A percentile compares a stretch with the other conserved stretches of the same genome.
phyloP scores from a whole-genome alignment of 2,888 invertebrate species.

The Cheilosia soror region DNA sequence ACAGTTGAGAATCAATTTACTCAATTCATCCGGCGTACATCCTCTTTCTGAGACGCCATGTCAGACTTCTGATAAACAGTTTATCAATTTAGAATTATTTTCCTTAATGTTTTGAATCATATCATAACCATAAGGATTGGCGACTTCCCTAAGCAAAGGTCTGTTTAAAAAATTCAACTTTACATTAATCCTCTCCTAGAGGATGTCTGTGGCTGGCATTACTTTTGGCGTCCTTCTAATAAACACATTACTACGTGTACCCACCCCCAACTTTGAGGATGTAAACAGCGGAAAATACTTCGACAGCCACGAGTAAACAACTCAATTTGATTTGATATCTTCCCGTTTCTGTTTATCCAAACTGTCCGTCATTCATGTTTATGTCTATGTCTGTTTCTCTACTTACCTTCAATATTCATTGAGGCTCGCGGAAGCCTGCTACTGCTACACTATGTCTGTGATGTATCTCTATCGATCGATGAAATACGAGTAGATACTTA shows the following conservation, averaged over 20 bases:
- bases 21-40: no score
- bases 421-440: not conserved
- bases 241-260: not conserved
- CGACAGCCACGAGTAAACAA: conserved; percentile 44
- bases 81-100: no score
- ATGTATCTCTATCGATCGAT: not conserved
- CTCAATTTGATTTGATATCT: conserved; percentile 60
- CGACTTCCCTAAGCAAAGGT: not conserved
- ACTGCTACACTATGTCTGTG: no score
- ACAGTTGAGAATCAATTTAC: no score
- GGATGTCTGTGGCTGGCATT: not conserved
- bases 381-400: conserved; percentile 30
- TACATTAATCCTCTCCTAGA: not conserved
- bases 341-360: conserved; percentile 43
- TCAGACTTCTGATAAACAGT: no score
- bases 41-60: no score
- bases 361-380: conserved; percentile 28
- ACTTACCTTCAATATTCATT: not conserved
- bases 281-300: conserved; percentile 28
- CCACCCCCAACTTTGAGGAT: not conserved
- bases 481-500: conserved; percentile 11
- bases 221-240: not conserved
- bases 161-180: not conserved
- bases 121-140: no score
- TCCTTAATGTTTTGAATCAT: no score